Base-by-base conservation (phyloP, 2,888 invertebrate species). In the Cremastinae sp. region DNA sequence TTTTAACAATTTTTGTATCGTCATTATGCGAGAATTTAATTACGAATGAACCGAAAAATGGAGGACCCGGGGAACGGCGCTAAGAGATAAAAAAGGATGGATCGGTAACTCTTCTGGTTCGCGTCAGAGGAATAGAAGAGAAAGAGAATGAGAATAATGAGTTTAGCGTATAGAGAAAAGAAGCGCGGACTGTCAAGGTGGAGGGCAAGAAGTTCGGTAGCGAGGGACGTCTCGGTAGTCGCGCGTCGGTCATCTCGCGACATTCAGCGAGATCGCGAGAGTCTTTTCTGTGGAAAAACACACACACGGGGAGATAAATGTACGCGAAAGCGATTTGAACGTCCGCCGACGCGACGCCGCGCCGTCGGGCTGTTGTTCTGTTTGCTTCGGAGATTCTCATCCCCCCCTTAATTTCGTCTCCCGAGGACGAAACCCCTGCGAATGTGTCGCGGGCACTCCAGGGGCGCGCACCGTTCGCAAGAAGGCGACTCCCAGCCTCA, bases 401-500 rank as follows among this genome's bases (percentile, higher is more conserved):
- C 70, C 69, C 47, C 28, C 59, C 37, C 16, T n/a, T 22, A 7
- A 16, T n/a, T 41, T 41, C 18, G 12, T 28, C 14, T 28, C 43
- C 58, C 59, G 20, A 28, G 43, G 37, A 37, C 22, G 66, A 65
- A 75, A 75, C 70, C 78, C 75, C 78, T 71, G 62, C 78, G 72
- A 77, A 78, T 79, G 80, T 80, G 78, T 79, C 75, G 71, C 74
- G 66, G 72, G 64, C 66, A 66, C 70, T 78, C 69, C 78, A 69
- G 76, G 76, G 69, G 76, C 73, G 73, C 73, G 69, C 69, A 56
- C 55, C 69, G 58, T 45, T 75, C 78, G 82, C 83, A 86, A 84
- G 84, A 83, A 83, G 83, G 80, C 82, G 83, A 82, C 80, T 84
- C 28, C 28, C 28, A 84, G 83, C 83, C 85, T 85, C 87, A 85